These are phyloP conservation scores for Drosophila helvetica DNA, from an alignment of 2,888 invertebrate species.

Conservation along the genomic window DNA sequence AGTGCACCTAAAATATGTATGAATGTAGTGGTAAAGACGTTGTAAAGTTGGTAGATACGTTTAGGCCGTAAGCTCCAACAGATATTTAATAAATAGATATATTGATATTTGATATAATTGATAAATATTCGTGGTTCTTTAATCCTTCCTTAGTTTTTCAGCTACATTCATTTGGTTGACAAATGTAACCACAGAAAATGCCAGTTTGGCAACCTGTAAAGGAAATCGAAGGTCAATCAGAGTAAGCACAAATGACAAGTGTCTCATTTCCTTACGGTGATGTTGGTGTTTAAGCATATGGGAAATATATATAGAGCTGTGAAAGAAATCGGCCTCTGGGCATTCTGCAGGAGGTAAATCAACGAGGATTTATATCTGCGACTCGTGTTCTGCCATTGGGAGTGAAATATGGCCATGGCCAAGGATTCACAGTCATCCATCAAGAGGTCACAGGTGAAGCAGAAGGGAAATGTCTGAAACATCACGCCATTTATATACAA, in stretches of 20 bases:
- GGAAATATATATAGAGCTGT: slow-evolving; percentile 33
- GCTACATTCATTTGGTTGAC: slow-evolving; percentile 41
- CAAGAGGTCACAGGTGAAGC: slow-evolving; percentile 28
- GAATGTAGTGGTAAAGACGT: too few relatives aligned
- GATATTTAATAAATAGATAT: too few relatives aligned
- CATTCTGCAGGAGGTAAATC: slow-evolving; percentile 19
- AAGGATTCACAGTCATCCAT: slow-evolving; percentile 25
- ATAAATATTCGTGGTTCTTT: too few relatives aligned
- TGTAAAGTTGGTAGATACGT: too few relatives aligned
- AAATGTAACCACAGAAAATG: slow-evolving; percentile 64
- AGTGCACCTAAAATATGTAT: too few relatives aligned
- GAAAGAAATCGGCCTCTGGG: slow-evolving; percentile 26
- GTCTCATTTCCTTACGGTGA: not conserved
- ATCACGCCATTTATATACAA: slow-evolving; percentile 8
- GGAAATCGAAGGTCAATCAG: not conserved
- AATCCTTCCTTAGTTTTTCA: too few relatives aligned
- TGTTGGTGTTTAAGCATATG: slow-evolving; percentile 25
- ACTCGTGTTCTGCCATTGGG: slow-evolving; percentile 24
- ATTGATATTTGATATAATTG: too few relatives aligned
- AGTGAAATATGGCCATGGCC: slow-evolving; percentile 33
- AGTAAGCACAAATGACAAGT: too few relatives aligned
- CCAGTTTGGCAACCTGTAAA: slow-evolving; percentile 61
- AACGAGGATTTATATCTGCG: slow-evolving; percentile 19
- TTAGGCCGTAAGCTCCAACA: too few relatives aligned
- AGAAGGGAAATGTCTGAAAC: slow-evolving; percentile 42